These are phyloP conservation scores for Uropsilus gracilis DNA, from an alignment of 2,113 vertebrate genomes.

Conservation along the genomic window DNA sequence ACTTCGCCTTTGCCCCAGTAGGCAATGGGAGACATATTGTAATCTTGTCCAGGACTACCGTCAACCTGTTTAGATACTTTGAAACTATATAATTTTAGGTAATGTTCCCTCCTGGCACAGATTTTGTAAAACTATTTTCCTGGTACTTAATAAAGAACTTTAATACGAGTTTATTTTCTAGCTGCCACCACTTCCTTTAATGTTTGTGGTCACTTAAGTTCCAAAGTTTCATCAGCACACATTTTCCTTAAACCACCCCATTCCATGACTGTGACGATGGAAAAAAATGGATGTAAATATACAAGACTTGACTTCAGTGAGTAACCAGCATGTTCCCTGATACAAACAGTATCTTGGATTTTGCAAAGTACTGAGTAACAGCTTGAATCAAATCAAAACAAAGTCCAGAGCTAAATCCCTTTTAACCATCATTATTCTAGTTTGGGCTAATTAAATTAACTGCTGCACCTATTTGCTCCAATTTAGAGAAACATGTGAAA, in stretches of 20 bases:
- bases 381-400: conserved; percentile 17
- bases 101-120: neutral
- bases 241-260: neutral
- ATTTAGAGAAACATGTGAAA: neutral
- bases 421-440: neutral
- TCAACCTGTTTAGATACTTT: conserved; percentile 2
- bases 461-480: neutral
- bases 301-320: neutral
- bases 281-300: neutral
- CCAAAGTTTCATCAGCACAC: conserved; percentile 1
- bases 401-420: neutral
- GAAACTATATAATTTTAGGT: conserved; percentile 22
- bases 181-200: neutral
- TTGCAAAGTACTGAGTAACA: neutral
- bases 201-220: neutral
- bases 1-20: neutral
- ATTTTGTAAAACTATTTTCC: neutral
- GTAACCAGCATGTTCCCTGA: neutral
- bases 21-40: neutral
- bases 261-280: neutral
- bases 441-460: conserved; percentile 8
- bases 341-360: neutral
- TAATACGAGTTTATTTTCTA: neutral
- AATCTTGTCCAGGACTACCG: neutral
- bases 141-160: neutral